Evolutionary conservation across 2,888 invertebrate species (phyloP).

Genomic region (Phalera bucephala): DNA sequence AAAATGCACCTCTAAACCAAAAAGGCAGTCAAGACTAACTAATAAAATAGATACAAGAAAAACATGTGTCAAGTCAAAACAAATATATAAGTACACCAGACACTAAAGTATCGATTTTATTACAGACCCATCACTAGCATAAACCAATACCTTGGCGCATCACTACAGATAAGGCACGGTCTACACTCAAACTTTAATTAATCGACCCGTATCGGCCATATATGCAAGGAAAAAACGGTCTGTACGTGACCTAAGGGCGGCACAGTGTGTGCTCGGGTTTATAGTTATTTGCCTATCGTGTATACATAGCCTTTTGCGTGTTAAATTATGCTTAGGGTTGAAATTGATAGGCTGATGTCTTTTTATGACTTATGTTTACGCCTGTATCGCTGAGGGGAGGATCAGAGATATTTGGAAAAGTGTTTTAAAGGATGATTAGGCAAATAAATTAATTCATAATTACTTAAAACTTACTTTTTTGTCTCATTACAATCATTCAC

Average conservation of each 20-base stretch:
- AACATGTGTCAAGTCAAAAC: too few relatives aligned
- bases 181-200: slow-evolving; percentile 55
- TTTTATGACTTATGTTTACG: neutral
- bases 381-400: too few relatives aligned
- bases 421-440: too few relatives aligned
- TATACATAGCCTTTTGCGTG: slow-evolving; percentile 20
- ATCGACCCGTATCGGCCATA: slow-evolving; percentile 42
- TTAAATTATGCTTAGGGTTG: slow-evolving; percentile 9
- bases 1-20: too few relatives aligned
- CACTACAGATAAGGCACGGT: slow-evolving; percentile 52
- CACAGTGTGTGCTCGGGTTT: slow-evolving; percentile 19
- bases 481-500: too few relatives aligned
- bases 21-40: too few relatives aligned
- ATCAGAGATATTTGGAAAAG: too few relatives aligned
- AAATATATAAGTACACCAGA: neutral
- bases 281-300: slow-evolving; percentile 28
- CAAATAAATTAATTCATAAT: too few relatives aligned
- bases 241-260: slow-evolving; percentile 41
- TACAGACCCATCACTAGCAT: slow-evolving; percentile 18
- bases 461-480: too few relatives aligned
- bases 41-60: too few relatives aligned
- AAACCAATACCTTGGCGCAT: too few relatives aligned
- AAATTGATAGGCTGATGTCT: neutral
- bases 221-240: slow-evolving; percentile 44
- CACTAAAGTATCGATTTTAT: slow-evolving; percentile 20